Conservation (phyloP, 1,140 invertebrate species). For the Drosophila littoralis region DNA sequence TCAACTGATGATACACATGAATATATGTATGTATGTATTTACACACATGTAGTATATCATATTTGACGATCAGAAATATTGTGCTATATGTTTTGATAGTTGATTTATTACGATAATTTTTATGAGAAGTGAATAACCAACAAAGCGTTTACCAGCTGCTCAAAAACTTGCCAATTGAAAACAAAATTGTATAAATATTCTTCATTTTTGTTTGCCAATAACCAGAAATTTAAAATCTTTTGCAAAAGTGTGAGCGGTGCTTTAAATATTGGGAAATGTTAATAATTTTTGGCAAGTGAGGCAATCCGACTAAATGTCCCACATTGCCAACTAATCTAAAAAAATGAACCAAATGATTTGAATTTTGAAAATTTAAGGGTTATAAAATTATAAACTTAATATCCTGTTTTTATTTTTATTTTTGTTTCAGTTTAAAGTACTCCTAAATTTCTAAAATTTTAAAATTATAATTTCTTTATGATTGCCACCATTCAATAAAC, state of each 20-base stretch:
- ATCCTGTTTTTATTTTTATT: no score
- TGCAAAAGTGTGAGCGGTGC: no score
- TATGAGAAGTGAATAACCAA: no score
- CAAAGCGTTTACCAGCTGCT: background rate
- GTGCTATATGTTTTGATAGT: no score
- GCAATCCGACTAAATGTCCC: background rate
- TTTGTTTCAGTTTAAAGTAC: background rate
- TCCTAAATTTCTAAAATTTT: background rate
- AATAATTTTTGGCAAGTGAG: background rate
- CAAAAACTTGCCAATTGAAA: conserved; percentile 12
- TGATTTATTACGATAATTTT: no score
- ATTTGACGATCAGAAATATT: no score
- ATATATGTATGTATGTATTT: background rate
- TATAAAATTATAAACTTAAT: no score
- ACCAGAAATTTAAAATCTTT: background rate
- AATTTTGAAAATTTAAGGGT: no score
- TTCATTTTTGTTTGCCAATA: background rate
- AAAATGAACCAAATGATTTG: no score
- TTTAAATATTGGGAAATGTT: no score
- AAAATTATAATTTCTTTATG: no score
- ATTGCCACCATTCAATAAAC: background rate
- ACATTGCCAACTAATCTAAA: no score
- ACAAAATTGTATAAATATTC: conserved; percentile 11
- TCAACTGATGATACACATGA: background rate
- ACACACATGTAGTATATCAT: background rate